phyloP scores from a whole-genome alignment of 2,888 invertebrate species.

The Leptinotarsa tumamoca region DNA sequence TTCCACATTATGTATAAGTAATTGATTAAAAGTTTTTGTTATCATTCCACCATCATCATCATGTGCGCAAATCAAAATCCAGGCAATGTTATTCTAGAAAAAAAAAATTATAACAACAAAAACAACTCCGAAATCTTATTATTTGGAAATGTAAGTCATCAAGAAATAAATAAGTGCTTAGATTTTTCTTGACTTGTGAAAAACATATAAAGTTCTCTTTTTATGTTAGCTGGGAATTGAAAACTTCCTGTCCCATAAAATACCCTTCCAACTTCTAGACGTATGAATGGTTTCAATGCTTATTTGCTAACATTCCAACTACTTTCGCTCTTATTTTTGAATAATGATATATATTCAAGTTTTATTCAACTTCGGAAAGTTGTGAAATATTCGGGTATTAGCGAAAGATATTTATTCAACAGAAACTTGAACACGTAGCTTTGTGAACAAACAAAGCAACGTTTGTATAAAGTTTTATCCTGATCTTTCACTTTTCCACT shows the following conservation, averaged over 20 bases:
- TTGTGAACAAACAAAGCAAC: background rate
- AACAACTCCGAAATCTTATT: too few species aligned
- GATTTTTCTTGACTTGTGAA: background rate
- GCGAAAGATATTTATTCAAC: conserved; percentile 7
- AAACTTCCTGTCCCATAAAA: background rate
- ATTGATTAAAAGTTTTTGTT: too few species aligned
- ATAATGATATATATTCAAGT: conserved; percentile 6
- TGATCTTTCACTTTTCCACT: conserved; percentile 8
- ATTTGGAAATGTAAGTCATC: background rate
- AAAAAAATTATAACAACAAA: too few species aligned
- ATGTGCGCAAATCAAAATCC: too few species aligned
- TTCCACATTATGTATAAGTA: too few species aligned
- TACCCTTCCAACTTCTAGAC: background rate
- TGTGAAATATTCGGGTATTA: conserved; percentile 9
- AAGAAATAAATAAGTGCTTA: background rate
- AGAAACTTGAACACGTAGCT: background rate
- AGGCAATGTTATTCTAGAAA: too few species aligned
- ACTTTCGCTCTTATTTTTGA: conserved; percentile 12
- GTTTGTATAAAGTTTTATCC: conserved; percentile 9
- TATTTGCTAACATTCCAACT: background rate
- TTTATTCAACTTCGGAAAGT: background rate
- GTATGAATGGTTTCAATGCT: background rate
- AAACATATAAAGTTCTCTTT: background rate
- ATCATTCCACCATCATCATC: too few species aligned
- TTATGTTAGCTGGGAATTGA: background rate